These are phyloP conservation scores for Bos indicus DNA, from an alignment of 2,113 vertebrate species.

Conservation along the genomic window DNA sequence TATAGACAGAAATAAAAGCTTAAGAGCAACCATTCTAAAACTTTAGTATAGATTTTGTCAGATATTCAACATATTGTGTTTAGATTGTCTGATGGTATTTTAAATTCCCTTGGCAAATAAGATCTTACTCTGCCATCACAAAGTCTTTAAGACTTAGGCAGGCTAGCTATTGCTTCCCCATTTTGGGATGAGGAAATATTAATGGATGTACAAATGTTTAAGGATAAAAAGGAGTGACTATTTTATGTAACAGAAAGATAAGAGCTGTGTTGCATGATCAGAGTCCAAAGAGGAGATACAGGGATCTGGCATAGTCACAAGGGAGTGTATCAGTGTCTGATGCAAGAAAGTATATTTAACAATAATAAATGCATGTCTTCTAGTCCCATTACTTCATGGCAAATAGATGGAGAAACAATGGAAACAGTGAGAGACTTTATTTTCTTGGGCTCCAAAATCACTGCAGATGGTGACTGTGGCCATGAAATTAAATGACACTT, in stretches of 20 bases:
- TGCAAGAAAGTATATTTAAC: background rate
- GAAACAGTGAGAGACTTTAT: background rate
- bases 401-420: background rate
- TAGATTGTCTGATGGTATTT: background rate
- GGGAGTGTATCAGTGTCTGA: background rate
- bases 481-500: background rate
- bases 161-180: background rate
- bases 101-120: background rate
- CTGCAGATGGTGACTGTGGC: background rate
- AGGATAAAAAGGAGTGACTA: background rate
- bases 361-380: background rate
- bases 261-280: background rate
- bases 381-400: background rate
- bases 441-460: background rate
- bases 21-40: background rate
- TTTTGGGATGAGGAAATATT: background rate
- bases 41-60: constrained; percentile 43
- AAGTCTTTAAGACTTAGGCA: background rate
- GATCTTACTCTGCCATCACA: background rate
- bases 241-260: background rate
- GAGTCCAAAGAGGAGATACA: background rate
- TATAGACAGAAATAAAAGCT: constrained; percentile 54
- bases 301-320: background rate
- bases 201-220: background rate
- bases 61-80: background rate